Evolutionary conservation across 53 echinoderm and acorn worm species (phyloP).

Genomic region (Holothuria scabra): DNA sequence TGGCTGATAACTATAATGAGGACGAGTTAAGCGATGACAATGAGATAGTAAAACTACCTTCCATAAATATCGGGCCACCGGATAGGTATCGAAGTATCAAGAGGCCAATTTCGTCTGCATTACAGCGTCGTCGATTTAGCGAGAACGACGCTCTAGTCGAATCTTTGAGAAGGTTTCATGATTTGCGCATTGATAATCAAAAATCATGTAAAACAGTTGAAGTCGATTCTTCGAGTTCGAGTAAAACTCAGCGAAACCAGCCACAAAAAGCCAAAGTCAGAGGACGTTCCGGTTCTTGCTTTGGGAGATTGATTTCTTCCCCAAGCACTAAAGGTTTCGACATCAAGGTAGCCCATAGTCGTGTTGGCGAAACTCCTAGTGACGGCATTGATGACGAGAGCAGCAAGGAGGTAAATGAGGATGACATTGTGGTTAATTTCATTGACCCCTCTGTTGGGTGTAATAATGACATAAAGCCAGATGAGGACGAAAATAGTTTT

Average conservation of each 20-base stretch:
- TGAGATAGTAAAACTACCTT: constrained; percentile 2
- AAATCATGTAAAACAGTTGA: background rate
- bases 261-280: background rate
- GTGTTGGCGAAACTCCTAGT: no score
- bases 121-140: constrained; percentile 51
- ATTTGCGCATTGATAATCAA: background rate
- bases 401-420: no score
- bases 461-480: background rate
- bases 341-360: no score
- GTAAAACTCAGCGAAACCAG: no score
- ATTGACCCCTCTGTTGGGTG: no score
- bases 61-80: background rate
- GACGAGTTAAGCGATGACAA: background rate
- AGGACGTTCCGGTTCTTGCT: constrained; percentile 23
- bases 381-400: no score
- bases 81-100: background rate
- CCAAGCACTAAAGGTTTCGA: no score
- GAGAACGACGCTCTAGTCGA: constrained; percentile 59
- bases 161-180: constrained; percentile 50
- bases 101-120: background rate
- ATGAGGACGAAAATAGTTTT: background rate
- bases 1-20: background rate
- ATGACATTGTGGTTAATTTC: no score
- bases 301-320: constrained; percentile 11
- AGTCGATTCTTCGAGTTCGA: background rate